Percentiles rank a stretch among this genome's conserved stretches.
Evolutionary conservation across 2,797 vertebrate genomes (phyloP).

Genomic region (Clamator glandarius): DNA sequence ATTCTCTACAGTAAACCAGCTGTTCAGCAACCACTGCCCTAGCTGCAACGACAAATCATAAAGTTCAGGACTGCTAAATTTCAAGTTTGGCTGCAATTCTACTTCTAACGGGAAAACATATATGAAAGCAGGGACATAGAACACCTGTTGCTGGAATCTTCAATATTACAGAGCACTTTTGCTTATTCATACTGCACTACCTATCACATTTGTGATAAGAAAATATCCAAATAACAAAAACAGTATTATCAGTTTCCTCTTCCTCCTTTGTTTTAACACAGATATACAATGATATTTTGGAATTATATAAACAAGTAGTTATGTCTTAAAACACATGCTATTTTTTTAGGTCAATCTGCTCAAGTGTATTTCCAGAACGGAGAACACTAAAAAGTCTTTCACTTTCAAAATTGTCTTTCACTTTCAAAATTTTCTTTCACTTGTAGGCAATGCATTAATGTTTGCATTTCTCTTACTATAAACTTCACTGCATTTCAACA

Average conservation of each 20-base stretch:
- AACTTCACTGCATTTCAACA: neutral
- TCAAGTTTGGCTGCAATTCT: conserved; percentile 46
- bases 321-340: neutral
- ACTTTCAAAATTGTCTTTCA: neutral
- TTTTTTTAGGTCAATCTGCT: neutral
- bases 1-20: conserved; percentile 30
- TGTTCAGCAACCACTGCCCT: conserved; percentile 26
- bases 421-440: neutral
- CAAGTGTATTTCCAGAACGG: neutral
- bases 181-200: conserved; percentile 43
- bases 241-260: conserved; percentile 8
- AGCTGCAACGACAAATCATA: conserved; percentile 24
- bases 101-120: conserved; percentile 33
- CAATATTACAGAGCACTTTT: conserved; percentile 27
- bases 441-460: neutral
- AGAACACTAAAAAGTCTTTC: neutral
- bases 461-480: neutral
- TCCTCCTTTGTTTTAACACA: conserved; percentile 37
- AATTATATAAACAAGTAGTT: neutral
- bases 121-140: neutral
- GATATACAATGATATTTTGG: neutral
- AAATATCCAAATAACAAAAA: conserved; percentile 56
- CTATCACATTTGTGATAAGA: conserved; percentile 49
- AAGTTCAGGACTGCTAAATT: conserved; percentile 58
- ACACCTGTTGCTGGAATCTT: conserved; percentile 60